These are phyloP conservation scores for Poecilobothrus nobilitatus DNA, from an alignment of 2,888 invertebrate species.

Conservation along the genomic window DNA sequence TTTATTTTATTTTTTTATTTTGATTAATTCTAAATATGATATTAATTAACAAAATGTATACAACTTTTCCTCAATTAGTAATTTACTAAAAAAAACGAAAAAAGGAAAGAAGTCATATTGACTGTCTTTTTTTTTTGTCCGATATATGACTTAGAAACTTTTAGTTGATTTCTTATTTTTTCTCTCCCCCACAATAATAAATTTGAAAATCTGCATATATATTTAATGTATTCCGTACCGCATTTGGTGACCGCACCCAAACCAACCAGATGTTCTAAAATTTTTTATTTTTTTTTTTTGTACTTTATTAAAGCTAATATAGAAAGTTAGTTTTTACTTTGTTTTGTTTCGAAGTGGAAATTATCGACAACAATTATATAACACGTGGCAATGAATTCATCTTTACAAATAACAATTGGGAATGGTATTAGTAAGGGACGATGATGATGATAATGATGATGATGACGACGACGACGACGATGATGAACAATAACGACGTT, in stretches of 20 bases:
- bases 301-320: not conserved
- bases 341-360: not conserved
- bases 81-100: too few species aligned
- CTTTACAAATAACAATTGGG: not conserved
- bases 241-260: not conserved
- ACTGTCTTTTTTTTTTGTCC: too few species aligned
- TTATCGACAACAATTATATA: conserved; percentile 6
- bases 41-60: not conserved
- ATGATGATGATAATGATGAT: too few species aligned
- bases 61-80: not conserved
- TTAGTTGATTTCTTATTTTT: too few species aligned
- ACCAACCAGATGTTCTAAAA: not conserved
- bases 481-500: not conserved
- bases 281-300: not conserved
- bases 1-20: not conserved
- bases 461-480: too few species aligned
- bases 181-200: not conserved
- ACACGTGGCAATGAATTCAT: not conserved
- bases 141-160: too few species aligned
- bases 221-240: not conserved
- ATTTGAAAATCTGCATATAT: not conserved
- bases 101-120: too few species aligned
- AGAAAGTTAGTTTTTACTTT: not conserved
- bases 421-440: too few species aligned
- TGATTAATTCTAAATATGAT: not conserved